Evolutionary conservation across 2,888 invertebrate genomes (phyloP).

Genomic region (Xanthorhoe designata): DNA sequence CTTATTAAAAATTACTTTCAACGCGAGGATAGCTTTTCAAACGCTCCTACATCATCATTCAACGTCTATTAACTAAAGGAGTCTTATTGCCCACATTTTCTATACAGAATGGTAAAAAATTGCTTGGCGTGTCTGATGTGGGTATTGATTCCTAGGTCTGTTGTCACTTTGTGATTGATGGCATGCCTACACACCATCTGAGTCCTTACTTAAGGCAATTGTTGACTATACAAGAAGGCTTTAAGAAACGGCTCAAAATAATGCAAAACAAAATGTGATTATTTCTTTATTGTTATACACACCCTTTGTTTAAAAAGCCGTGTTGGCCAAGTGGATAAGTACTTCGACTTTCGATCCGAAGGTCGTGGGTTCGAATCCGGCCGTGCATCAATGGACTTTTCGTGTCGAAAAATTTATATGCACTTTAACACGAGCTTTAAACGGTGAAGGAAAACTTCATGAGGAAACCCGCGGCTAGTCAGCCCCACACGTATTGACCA

Average conservation of each 20-base stretch:
- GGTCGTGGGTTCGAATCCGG: too few species aligned
- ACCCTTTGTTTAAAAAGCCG: too few species aligned
- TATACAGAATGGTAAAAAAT: not conserved
- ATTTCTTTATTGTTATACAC: too few species aligned
- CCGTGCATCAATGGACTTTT: too few species aligned
- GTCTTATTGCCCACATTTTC: not conserved
- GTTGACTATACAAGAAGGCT: not conserved
- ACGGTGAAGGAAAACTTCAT: too few species aligned
- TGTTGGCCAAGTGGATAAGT: too few species aligned
- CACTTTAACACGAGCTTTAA: too few species aligned
- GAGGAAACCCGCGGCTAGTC: too few species aligned
- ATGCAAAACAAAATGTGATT: too few species aligned
- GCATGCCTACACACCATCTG: not conserved
- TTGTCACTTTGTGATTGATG: conserved; percentile 3
- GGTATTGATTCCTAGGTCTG: not conserved
- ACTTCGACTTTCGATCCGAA: too few species aligned
- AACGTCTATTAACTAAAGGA: not conserved
- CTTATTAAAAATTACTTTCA: not conserved
- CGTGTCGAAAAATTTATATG: too few species aligned
- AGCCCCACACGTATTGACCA: too few species aligned
- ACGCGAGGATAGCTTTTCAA: not conserved
- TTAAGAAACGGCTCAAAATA: not conserved
- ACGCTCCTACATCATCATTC: not conserved
- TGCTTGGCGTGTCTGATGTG: not conserved
- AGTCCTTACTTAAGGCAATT: not conserved